Conservation (phyloP, 1,140 invertebrate species). For the Caenorhabditis elegans region DNA sequence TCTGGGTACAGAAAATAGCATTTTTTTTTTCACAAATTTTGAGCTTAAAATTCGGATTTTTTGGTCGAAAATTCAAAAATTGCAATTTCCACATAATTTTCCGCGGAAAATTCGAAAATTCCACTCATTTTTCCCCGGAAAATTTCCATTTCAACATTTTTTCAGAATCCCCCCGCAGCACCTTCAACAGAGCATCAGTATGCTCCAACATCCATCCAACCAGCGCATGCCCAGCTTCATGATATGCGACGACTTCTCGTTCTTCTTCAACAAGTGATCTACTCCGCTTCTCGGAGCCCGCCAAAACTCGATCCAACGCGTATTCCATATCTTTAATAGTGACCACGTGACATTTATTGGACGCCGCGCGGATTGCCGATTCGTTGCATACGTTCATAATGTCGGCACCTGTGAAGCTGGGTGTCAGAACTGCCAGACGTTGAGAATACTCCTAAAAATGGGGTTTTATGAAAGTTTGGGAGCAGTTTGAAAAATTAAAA, state of each 20-base stretch:
- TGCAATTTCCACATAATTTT: too few relatives aligned
- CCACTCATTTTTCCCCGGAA: too few relatives aligned
- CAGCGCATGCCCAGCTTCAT: conserved; percentile 92
- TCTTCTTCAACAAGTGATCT: conserved; percentile 67
- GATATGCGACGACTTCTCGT: conserved; percentile 80
- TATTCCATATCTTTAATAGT: conserved; percentile 77
- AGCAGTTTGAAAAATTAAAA: too few relatives aligned
- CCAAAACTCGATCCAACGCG: conserved; percentile 83
- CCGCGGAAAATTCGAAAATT: too few relatives aligned
- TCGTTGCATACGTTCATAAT: conserved; percentile 93
- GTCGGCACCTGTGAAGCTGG: conserved; percentile 82
- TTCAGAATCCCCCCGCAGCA: too few relatives aligned
- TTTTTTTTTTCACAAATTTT: too few relatives aligned
- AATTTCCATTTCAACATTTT: conserved; percentile 70
- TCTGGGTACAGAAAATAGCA: too few relatives aligned
- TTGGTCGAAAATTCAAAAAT: too few relatives aligned
- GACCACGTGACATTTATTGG: conserved; percentile 75
- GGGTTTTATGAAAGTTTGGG: too few relatives aligned
- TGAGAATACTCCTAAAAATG: conserved; percentile 76
- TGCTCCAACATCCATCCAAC: conserved; percentile 90
- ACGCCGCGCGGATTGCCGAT: conserved; percentile 85
- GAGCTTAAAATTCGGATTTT: too few relatives aligned
- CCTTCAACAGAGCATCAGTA: conserved; percentile 78
- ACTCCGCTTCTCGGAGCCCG: conserved; percentile 72
- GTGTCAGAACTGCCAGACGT: conserved; percentile 80